Percentiles rank a stretch among this genome's conserved stretches.
phyloP scores from a whole-genome alignment of 2,797 vertebrate species.

The Limosa lapponica region DNA sequence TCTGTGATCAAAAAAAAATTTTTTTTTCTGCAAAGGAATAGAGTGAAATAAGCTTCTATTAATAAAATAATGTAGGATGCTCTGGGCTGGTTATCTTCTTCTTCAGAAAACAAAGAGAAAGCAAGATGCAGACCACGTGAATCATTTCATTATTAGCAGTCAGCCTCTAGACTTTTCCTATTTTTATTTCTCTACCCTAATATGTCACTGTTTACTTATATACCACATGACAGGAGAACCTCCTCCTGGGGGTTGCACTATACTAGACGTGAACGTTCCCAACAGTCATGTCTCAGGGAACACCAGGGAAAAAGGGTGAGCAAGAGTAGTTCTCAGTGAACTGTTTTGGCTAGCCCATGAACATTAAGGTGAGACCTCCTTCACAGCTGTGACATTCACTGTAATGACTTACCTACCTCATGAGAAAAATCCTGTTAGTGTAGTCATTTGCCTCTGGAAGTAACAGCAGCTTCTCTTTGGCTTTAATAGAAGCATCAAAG shows the following conservation, averaged over 20 bases:
- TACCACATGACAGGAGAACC: rapidly evolving
- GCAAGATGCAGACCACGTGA: background rate
- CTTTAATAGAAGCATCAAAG: background rate
- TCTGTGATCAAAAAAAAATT: background rate
- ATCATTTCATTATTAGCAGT: background rate
- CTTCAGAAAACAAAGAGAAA: background rate
- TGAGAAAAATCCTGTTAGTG: background rate
- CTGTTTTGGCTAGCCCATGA: background rate
- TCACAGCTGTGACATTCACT: background rate
- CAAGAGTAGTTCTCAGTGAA: background rate
- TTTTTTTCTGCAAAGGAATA: background rate
- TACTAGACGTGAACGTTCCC: background rate
- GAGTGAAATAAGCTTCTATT: background rate
- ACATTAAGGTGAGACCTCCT: background rate
- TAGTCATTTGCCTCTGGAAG: background rate
- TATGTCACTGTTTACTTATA: background rate
- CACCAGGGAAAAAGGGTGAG: background rate
- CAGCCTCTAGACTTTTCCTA: background rate
- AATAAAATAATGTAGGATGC: background rate
- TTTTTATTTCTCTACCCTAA: background rate
- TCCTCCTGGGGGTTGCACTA: background rate
- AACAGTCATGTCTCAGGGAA: background rate
- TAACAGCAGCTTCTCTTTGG: background rate
- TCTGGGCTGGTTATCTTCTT: background rate
- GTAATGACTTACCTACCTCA: background rate